phyloP scores from a whole-genome alignment of 2,113 vertebrate genomes.

The Pogonocichla stellata region DNA sequence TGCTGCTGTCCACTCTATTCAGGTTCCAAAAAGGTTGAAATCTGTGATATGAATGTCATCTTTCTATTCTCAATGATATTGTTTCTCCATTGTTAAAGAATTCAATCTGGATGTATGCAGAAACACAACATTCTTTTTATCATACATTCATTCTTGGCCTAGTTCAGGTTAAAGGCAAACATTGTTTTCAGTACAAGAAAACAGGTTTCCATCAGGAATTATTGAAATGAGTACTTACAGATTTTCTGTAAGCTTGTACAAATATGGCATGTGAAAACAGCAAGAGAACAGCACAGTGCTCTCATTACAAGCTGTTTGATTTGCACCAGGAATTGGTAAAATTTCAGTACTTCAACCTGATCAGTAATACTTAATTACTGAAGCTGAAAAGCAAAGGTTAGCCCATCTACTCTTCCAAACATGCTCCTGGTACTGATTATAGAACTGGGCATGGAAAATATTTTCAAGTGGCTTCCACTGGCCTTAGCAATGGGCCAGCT shows the following conservation, averaged over 20 bases:
- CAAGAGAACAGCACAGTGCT: neutral
- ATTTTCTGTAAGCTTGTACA: neutral
- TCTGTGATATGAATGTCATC: neutral
- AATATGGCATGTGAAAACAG: neutral
- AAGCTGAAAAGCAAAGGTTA: slow-evolving; percentile 19
- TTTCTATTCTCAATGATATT: neutral
- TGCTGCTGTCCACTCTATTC: slow-evolving; percentile 25
- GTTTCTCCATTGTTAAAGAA: neutral
- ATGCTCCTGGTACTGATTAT: neutral
- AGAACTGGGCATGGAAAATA: neutral
- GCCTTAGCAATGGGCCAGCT: neutral
- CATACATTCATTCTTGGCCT: neutral
- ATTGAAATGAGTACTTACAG: neutral
- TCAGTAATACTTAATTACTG: neutral
- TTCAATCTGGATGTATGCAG: neutral
- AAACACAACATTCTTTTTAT: neutral
- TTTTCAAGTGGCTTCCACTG: neutral
- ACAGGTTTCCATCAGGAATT: neutral
- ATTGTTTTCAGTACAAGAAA: neutral
- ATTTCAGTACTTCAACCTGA: neutral
- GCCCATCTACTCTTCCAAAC: neutral
- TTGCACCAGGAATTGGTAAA: neutral
- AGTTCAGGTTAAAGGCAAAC: neutral
- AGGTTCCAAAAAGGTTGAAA: slow-evolving; percentile 34
- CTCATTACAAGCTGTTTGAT: neutral